Percentiles rank a stretch among this genome's conserved stretches.
Conservation (phyloP, 30 jellyfish, hydroid and myxozoan genomes). For the Turritopsis rubra region DNA sequence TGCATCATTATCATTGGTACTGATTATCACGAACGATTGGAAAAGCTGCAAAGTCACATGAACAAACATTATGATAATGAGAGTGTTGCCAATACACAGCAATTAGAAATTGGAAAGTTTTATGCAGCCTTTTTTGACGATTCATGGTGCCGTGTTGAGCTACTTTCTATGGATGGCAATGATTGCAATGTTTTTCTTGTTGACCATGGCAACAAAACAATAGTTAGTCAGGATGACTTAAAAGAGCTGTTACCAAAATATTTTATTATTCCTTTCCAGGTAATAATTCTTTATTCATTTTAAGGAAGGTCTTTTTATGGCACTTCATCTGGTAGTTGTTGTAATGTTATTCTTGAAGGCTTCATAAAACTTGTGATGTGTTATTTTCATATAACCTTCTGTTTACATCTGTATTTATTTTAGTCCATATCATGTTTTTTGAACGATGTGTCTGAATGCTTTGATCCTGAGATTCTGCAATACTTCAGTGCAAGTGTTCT, state of each 20-base stretch:
- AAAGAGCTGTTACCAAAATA: slow-evolving; percentile 51
- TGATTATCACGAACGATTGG: slow-evolving; percentile 49
- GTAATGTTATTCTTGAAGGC: neutral
- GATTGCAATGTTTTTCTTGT: slow-evolving; percentile 44
- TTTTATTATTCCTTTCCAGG: slow-evolving; percentile 69
- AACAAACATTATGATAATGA: slow-evolving; percentile 11
- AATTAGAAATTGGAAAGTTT: slow-evolving; percentile 33
- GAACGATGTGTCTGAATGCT: slow-evolving; percentile 48
- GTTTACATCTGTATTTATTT: neutral
- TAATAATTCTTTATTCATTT: neutral
- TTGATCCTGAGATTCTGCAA: slow-evolving; percentile 44
- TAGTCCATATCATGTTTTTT: slow-evolving; percentile 64
- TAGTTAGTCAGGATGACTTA: slow-evolving; percentile 30
- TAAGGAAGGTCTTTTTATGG: neutral
- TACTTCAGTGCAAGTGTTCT: slow-evolving; percentile 42
- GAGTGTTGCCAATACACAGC: neutral
- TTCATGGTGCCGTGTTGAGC: slow-evolving; percentile 62
- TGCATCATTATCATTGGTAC: slow-evolving; percentile 50
- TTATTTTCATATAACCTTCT: no score
- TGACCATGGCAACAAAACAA: slow-evolving; percentile 66
- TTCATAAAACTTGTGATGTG: no score
- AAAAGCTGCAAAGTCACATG: slow-evolving; percentile 12
- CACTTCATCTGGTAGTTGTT: neutral
- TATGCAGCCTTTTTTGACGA: slow-evolving; percentile 73
- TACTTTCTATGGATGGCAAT: slow-evolving; percentile 38